phyloP scores from a whole-genome alignment of 2,888 invertebrate genomes.

The Gari tellinella region DNA sequence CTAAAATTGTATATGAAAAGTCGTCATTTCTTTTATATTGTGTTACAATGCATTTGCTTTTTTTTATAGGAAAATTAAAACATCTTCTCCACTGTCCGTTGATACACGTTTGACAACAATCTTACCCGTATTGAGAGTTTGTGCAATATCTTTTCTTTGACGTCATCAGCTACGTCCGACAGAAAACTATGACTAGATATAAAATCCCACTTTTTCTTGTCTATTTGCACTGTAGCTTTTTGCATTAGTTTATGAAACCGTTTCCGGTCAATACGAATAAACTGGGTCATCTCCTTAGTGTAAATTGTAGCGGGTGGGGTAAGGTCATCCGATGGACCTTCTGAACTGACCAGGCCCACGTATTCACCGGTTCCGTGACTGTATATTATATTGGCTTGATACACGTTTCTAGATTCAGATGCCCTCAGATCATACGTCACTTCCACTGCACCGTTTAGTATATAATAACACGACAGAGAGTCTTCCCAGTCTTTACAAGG shows the following conservation, averaged over 20 bases:
- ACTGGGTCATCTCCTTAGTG: slow-evolving; percentile 71
- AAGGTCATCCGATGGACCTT: slow-evolving; percentile 72
- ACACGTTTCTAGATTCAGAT: slow-evolving; percentile 68
- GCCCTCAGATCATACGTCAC: slow-evolving; percentile 75
- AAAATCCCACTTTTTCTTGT: slow-evolving; percentile 66
- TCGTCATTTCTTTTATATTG: not conserved
- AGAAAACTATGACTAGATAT: slow-evolving; percentile 61
- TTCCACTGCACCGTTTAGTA: slow-evolving; percentile 74
- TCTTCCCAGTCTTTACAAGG: slow-evolving; percentile 69
- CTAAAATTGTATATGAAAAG: not conserved
- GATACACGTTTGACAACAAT: too few species aligned
- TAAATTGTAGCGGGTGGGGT: slow-evolving; percentile 76
- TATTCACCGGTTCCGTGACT: slow-evolving; percentile 78
- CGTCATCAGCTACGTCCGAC: slow-evolving; percentile 63
- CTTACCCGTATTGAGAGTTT: slow-evolving; percentile 72
- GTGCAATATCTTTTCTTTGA: slow-evolving; percentile 70
- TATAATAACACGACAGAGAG: slow-evolving; percentile 73
- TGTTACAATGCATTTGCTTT: not conserved
- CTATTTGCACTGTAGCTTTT: slow-evolving; percentile 49
- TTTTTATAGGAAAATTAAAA: not conserved
- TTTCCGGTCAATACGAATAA: slow-evolving; percentile 73
- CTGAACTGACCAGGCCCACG: slow-evolving; percentile 74
- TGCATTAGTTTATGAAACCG: slow-evolving; percentile 70
- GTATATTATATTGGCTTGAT: slow-evolving; percentile 78
- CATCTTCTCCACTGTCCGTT: not conserved